Percentiles rank a stretch among this genome's conserved stretches.
Conservation (phyloP, 2,797 vertebrate species). For the Margarornis squamiger region DNA sequence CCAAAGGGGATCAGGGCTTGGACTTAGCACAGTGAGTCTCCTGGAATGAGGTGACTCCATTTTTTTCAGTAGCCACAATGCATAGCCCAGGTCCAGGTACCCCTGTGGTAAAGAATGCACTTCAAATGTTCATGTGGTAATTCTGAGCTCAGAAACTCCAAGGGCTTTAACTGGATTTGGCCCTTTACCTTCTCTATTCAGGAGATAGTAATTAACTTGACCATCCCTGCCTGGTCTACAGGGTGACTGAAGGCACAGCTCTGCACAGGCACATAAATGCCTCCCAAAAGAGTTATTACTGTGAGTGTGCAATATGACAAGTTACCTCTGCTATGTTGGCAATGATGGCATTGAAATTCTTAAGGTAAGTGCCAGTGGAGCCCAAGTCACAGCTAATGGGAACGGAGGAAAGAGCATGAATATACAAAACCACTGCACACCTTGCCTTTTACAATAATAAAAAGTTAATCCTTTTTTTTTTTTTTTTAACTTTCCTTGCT, state of each 20-base stretch:
- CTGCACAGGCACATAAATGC: neutral
- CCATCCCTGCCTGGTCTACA: neutral
- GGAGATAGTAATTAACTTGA: conserved; percentile 12
- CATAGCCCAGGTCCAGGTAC: neutral
- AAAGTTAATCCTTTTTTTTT: conserved; percentile 18
- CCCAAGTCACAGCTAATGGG: neutral
- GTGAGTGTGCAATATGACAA: neutral
- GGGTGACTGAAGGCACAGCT: conserved; percentile 5
- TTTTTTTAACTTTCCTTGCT: neutral
- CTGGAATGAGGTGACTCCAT: neutral
- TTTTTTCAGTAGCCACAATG: neutral
- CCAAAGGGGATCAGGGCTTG: neutral
- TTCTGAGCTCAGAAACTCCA: neutral
- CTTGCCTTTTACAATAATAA: neutral
- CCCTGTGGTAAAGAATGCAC: neutral
- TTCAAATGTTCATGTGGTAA: neutral
- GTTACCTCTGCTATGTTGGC: neutral
- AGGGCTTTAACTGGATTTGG: conserved; percentile 22
- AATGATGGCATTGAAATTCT: neutral
- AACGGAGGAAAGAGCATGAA: neutral
- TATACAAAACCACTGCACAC: neutral
- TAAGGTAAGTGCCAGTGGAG: neutral
- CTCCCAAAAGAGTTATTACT: conserved; percentile 6
- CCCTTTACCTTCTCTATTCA: conserved; percentile 18
- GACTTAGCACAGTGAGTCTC: neutral